These are phyloP conservation scores for Balaeniceps rex DNA, from an alignment of 2,113 vertebrate genomes.

Conservation along the genomic window DNA sequence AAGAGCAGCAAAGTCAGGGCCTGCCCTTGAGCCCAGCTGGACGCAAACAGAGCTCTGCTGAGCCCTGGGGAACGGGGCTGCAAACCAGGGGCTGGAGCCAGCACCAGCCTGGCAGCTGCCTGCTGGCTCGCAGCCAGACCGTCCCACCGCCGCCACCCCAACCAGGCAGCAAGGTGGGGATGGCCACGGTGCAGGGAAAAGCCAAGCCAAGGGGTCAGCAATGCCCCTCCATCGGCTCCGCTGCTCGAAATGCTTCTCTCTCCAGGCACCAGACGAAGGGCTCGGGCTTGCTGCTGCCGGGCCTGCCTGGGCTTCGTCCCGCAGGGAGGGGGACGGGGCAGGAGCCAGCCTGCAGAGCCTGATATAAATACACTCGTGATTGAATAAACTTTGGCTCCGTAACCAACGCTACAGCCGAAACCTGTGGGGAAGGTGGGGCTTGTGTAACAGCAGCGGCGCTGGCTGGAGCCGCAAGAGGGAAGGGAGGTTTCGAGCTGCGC, in stretches of 20 bases:
- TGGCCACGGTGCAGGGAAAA: accelerated
- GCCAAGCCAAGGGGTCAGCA: not conserved
- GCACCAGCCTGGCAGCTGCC: not conserved
- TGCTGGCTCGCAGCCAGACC: not conserved
- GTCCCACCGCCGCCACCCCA: not conserved
- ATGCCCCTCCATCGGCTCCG: accelerated
- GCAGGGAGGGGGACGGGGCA: not conserved
- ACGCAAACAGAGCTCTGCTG: accelerated
- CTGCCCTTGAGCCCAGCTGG: not conserved
- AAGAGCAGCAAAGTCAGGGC: not conserved
- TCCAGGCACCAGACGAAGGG: not conserved
- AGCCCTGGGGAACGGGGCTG: not conserved
- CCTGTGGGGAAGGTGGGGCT: not conserved
- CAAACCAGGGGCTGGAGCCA: not conserved
- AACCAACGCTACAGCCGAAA: not conserved
- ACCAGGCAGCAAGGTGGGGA: not conserved
- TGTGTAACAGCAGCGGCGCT: not conserved
- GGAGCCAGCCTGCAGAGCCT: not conserved
- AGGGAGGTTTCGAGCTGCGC: not conserved
- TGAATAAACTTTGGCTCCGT: not conserved
- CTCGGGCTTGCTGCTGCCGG: not conserved
- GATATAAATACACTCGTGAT: not conserved
- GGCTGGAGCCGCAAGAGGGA: not conserved
- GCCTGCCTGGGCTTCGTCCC: not conserved
- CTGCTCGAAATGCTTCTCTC: accelerated